Evolutionary conservation across 2,888 invertebrate species (phyloP), one percentile per base, ranked within the genome.

Genomic region (Troides helena): DNA sequence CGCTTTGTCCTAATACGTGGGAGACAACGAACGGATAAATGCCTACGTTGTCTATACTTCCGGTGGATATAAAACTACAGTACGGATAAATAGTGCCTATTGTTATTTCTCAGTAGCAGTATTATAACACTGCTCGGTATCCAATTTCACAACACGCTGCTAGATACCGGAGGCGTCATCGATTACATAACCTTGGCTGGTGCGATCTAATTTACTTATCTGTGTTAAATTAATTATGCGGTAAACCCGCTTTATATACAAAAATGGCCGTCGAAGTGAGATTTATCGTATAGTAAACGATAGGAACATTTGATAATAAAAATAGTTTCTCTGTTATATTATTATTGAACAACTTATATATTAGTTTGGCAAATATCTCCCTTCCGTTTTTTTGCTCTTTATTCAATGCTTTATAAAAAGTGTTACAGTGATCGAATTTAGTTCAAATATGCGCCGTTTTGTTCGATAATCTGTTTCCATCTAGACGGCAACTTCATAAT

Each of bases 131-230:
- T 57, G 50, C 18, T 14, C 23, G 60, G 25, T 69, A 69, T 65
- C 36, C 10, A n/a, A 65, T 69, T 69, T 62, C 65, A 62, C 46
- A 62, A 62, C 30, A 7, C 21, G 57, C 46, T 21, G 61, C 36
- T 57, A 69, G 58, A 58, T 63, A 63, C 46, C 17, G 21, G 17
- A 39, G 58, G 62, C 69, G 25, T 65, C 69, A 65, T 65, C 65
- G 69, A 65, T 69, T 65, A 46, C 65, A 66, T 65, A 62, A 69
- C 69, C 65, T 69, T 69, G 65, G 58, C 50, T 53, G 61, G 62
- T 23, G 65, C 70, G 65, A 50, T 65, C 46, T 63, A 60, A 67
- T 72, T 72, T 62, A 69, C 69, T 69, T 69, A 72, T 72, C 69
- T 72, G 23, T 61, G 65, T 61, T 71, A 71, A 71, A 68, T 65